Evolutionary conservation across 2,888 invertebrate species (phyloP).

Genomic region (Endotricha flammealis): DNA sequence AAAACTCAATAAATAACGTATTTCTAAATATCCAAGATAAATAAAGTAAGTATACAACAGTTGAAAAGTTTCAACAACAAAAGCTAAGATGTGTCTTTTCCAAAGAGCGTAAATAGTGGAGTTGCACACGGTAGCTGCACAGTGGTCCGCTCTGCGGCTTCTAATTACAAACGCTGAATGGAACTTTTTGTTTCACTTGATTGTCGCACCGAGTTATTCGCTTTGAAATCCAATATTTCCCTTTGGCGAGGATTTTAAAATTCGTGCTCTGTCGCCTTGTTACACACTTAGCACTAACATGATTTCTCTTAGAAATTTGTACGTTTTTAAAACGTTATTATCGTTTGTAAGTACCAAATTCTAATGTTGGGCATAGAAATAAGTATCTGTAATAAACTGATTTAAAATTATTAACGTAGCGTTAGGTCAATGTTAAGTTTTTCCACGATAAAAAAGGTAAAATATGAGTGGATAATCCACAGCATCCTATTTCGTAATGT

Average conservation of each 20-base stretch:
- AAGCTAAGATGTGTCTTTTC: constrained; percentile 13
- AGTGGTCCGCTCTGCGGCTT: constrained; percentile 37
- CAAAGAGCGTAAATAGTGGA: constrained; percentile 23
- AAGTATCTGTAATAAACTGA: no score
- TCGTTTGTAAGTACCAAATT: neutral
- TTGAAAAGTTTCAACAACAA: constrained; percentile 1
- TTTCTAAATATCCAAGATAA: no score
- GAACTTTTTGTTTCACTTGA: constrained; percentile 59
- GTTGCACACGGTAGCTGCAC: constrained; percentile 32
- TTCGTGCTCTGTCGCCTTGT: constrained; percentile 26
- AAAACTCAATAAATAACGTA: no score
- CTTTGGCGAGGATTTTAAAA: constrained; percentile 33
- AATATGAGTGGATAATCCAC: constrained; percentile 42
- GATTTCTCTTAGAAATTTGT: constrained; percentile 3
- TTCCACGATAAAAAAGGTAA: no score
- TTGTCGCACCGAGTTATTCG: constrained; percentile 62
- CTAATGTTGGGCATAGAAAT: neutral
- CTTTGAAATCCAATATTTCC: constrained; percentile 59
- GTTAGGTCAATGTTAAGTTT: no score
- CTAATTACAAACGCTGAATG: constrained; percentile 65
- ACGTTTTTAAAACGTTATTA: neutral
- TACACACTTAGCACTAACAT: constrained; percentile 2
- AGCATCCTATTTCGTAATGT: constrained; percentile 51
- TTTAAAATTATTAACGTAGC: no score
- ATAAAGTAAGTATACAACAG: neutral